phyloP scores from a whole-genome alignment of 2,888 invertebrate species.

The Caradrina clavipalpis region DNA sequence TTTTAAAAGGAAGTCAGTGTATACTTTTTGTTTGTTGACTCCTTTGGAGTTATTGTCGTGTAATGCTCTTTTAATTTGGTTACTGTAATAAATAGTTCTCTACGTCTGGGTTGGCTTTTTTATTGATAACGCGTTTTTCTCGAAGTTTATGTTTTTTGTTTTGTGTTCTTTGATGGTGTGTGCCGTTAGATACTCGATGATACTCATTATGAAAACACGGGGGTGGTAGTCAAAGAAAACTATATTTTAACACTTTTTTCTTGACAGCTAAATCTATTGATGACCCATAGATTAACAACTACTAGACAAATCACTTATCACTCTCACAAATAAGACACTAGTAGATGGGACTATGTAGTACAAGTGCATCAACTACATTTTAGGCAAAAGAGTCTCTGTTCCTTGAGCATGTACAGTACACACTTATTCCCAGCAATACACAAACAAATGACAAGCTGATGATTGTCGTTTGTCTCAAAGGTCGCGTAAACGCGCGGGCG shows the following conservation, averaged over 20 bases:
- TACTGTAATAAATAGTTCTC: slow-evolving; percentile 67
- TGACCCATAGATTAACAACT: too few species aligned
- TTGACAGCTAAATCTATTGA: too few species aligned
- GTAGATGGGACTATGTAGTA: too few species aligned
- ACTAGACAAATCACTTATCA: too few species aligned
- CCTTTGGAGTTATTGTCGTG: slow-evolving; percentile 68
- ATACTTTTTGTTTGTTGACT: slow-evolving; percentile 69
- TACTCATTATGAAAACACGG: neutral
- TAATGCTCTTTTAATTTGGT: slow-evolving; percentile 73
- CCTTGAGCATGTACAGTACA: neutral
- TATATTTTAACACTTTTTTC: too few species aligned
- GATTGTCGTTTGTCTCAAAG: slow-evolving; percentile 41
- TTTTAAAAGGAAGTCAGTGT: slow-evolving; percentile 74
- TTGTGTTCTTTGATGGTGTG: slow-evolving; percentile 24
- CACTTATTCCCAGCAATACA: slow-evolving; percentile 8
- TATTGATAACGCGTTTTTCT: slow-evolving; percentile 54
- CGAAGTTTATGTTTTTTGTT: slow-evolving; percentile 14
- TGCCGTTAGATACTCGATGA: slow-evolving; percentile 12
- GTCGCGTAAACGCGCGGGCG: slow-evolving; percentile 70
- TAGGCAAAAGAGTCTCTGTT: neutral
- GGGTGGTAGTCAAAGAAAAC: too few species aligned
- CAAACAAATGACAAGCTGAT: slow-evolving; percentile 56
- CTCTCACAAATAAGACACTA: too few species aligned
- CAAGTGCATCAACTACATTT: neutral
- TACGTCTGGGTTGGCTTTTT: slow-evolving; percentile 33